These are phyloP conservation scores for Leptinotarsa juncta DNA, from an alignment of 2,888 invertebrate species.

Conservation along the genomic window DNA sequence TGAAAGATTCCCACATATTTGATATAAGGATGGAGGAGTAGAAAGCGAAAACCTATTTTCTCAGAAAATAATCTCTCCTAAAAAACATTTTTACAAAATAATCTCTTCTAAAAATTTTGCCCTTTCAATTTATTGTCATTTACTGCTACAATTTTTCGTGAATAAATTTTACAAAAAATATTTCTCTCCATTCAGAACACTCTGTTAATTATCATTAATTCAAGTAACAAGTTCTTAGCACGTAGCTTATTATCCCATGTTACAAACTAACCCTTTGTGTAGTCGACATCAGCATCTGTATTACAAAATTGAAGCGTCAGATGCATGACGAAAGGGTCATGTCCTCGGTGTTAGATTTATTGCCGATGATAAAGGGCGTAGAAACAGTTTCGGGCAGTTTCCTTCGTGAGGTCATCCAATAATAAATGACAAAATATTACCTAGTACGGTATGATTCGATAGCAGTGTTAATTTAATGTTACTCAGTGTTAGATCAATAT, in stretches of 20 bases:
- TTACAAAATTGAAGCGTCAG: neutral
- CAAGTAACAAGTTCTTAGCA: no score
- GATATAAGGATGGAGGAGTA: no score
- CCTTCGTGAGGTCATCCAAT: conserved; percentile 2
- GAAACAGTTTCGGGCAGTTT: neutral
- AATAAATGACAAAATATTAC: neutral
- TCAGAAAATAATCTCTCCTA: no score
- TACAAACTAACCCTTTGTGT: neutral
- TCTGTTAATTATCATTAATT: no score
- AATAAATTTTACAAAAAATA: no score
- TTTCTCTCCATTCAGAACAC: no score
- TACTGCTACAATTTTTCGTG: no score
- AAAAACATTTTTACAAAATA: no score
- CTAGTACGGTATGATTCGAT: neutral
- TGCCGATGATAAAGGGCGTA: neutral
- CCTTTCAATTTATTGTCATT: no score
- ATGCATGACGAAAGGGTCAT: neutral
- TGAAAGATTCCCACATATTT: no score
- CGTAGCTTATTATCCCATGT: neutral
- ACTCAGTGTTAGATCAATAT: neutral
- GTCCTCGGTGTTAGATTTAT: neutral
- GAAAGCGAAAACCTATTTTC: no score
- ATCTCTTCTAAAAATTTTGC: no score
- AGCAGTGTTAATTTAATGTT: neutral
- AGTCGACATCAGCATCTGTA: neutral